Evolutionary conservation across 2,113 vertebrate species (phyloP).

Genomic region (Sylvia atricapilla): DNA sequence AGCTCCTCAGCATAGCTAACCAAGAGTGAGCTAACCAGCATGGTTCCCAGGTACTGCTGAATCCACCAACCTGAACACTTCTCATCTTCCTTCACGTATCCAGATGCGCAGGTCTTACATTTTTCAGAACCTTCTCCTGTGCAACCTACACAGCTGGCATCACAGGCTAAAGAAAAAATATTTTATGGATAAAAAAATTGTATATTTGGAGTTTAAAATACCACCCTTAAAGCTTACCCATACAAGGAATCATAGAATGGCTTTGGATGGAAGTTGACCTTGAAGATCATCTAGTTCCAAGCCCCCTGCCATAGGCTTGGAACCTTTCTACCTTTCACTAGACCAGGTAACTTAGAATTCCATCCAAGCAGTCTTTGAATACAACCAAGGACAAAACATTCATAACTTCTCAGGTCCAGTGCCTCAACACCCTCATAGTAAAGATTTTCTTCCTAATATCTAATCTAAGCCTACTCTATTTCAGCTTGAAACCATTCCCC

Average conservation of each 20-base stretch:
- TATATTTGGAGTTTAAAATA: neutral
- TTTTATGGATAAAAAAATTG: neutral
- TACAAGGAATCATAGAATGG: neutral
- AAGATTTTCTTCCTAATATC: neutral
- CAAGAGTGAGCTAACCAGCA: neutral
- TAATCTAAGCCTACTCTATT: neutral
- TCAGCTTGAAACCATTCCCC: neutral
- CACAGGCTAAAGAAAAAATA: slow-evolving; percentile 76
- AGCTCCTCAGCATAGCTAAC: neutral
- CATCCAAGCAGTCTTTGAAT: neutral
- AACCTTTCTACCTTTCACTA: neutral
- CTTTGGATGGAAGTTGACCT: neutral
- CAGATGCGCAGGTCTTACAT: slow-evolving; percentile 79
- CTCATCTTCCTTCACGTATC: slow-evolving; percentile 76
- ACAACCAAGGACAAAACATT: neutral
- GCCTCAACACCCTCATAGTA: neutral
- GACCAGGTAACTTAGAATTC: neutral
- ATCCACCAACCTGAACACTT: slow-evolving; percentile 80
- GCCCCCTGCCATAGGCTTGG: accelerated
- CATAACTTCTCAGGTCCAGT: neutral
- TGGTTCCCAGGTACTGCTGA: neutral
- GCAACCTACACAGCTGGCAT: slow-evolving; percentile 83
- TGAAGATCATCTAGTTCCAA: neutral
- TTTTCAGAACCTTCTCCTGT: slow-evolving; percentile 79
- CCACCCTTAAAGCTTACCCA: neutral